Base-by-base conservation (phyloP, 1,140 invertebrate species). In the Myzus persicae region DNA sequence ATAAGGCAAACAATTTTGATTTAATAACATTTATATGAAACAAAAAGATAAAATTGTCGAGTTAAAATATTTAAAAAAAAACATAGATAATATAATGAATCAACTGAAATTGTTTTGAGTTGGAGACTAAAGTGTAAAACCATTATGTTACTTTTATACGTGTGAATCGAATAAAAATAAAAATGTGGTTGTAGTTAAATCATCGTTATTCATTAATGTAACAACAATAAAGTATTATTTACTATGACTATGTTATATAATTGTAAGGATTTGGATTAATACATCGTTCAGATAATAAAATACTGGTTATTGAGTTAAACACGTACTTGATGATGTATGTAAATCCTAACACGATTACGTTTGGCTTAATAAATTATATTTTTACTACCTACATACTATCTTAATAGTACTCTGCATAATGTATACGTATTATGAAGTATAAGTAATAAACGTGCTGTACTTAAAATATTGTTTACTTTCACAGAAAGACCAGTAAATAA, bases 291-390 rank as follows among this genome's bases (percentile, higher is more conserved):
- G 31, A n/a, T n/a, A 76, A 76, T 76, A n/a, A 76, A 76, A 36
- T 76, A n/a, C 59, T 76, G 59, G 59, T 76, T 76, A n/a, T 76
- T 76, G 59, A n/a, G 59, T n/a, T n/a, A 5, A 76, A n/a, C 59
- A 76, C 59, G 59, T n/a, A 76, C 59, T 76, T 76, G 59, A 76
- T 76, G 59, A 76, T 76, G 59, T 76, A n/a, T 76, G 59, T 76
- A 76, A 76, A 76, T 76, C 59, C 18, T 67, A 18, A n/a, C 59
- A 76, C 31, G 59, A 76, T n/a, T 76, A n/a, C 14, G n/a, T n/a
- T 18, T n/a, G 59, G 31, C 18, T 76, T 6, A n/a, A 76, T 76
- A 76, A 76, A 76, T 76, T 36, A n/a, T 76, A 14, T 76, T 76
- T 6, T 18, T 76, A 76, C n/a, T 76, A 76, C n/a, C 59, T 76